phyloP scores from a whole-genome alignment of 2,113 vertebrate species.

The Eolophus roseicapilla region DNA sequence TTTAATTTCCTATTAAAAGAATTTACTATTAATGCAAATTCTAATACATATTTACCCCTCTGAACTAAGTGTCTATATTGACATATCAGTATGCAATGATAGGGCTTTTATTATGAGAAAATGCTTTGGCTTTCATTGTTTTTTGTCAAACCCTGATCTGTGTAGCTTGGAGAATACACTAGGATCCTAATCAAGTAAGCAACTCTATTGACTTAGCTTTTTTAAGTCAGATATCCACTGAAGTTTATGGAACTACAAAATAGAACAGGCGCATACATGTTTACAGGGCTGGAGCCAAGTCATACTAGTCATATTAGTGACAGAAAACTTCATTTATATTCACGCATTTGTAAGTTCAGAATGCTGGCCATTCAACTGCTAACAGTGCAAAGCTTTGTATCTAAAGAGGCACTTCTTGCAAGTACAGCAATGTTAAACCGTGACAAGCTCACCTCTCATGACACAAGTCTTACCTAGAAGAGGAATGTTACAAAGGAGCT shows the following conservation, averaged over 20 bases:
- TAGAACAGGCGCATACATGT: rapidly evolving
- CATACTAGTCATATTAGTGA: not conserved
- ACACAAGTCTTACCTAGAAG: not conserved
- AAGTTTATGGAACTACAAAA: not conserved
- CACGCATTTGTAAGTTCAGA: not conserved
- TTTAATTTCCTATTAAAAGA: not conserved
- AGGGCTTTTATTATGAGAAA: not conserved
- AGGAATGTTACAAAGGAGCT: not conserved
- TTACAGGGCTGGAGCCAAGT: not conserved
- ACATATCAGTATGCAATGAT: not conserved
- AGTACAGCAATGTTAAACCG: not conserved
- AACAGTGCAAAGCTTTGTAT: not conserved
- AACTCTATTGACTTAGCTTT: not conserved
- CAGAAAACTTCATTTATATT: not conserved
- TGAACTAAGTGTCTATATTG: not conserved
- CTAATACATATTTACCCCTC: not conserved
- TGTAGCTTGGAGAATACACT: not conserved
- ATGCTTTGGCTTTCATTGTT: not conserved
- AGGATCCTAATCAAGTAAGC: not conserved
- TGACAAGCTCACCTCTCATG: not conserved
- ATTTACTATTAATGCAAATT: not conserved
- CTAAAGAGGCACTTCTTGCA: not conserved
- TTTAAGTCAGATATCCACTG: not conserved
- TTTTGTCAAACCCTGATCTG: not conserved
- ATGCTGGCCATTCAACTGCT: not conserved